Evolutionary conservation across 2,888 invertebrate genomes (phyloP).

Genomic region (Ornithoptera alexandrae): DNA sequence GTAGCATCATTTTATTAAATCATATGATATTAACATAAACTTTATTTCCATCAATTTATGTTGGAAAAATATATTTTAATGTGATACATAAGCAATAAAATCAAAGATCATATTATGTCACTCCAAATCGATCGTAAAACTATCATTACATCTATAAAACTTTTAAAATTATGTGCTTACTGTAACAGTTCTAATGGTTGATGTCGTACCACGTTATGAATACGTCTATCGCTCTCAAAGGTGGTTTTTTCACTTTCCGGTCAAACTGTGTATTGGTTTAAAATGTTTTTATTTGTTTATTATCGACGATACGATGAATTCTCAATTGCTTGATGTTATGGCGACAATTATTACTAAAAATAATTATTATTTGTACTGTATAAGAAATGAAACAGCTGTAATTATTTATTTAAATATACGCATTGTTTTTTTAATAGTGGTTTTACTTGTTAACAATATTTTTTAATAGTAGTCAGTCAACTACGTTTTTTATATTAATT

Average conservation of each 20-base stretch:
- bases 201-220: neutral
- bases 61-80: too few species aligned
- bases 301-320: neutral
- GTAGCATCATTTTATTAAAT: neutral
- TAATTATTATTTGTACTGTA: slow-evolving; percentile 6
- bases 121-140: neutral
- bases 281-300: neutral
- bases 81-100: neutral
- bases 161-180: neutral
- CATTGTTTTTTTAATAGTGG: slow-evolving; percentile 5
- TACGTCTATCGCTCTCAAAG: too few species aligned
- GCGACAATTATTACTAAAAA: neutral
- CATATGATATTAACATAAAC: neutral
- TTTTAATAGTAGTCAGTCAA: neutral
- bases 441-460: neutral
- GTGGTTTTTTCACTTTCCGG: too few species aligned
- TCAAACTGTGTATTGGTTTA: too few species aligned
- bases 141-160: neutral
- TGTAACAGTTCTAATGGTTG: neutral
- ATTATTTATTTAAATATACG: slow-evolving; percentile 15
- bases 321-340: neutral
- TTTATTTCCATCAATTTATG: too few species aligned
- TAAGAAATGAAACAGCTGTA: slow-evolving; percentile 10
- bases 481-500: too few species aligned
- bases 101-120: neutral